Percentiles rank a stretch among this genome's conserved stretches.
Evolutionary conservation across 2,797 vertebrate genomes (phyloP).

Genomic region (Scarus forsteni): DNA sequence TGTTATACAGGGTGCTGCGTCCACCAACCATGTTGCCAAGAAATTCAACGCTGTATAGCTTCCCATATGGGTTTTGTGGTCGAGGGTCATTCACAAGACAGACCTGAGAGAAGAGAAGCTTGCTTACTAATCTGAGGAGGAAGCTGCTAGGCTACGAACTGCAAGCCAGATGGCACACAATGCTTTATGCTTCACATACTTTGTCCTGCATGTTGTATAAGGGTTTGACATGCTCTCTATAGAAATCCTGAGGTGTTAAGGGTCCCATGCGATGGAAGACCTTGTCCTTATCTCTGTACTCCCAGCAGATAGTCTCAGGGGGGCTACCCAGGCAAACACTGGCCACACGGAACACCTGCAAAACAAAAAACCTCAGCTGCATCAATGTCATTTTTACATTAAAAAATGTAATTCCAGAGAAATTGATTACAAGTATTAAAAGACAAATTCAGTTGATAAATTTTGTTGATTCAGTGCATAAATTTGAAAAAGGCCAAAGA

Average conservation of each 20-base stretch:
- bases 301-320: slow-evolving; percentile 96
- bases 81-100: slow-evolving; percentile 98
- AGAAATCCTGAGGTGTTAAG: slow-evolving; percentile 92
- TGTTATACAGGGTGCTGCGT: slow-evolving; percentile 93
- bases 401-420: no score
- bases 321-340: slow-evolving; percentile 96
- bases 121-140: no score
- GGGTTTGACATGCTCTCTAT: slow-evolving; percentile 94
- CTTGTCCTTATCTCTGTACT: slow-evolving; percentile 98
- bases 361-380: neutral
- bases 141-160: neutral
- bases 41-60: slow-evolving; percentile 95
- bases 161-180: neutral
- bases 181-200: slow-evolving; percentile 74
- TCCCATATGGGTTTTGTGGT: slow-evolving; percentile 92
- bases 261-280: slow-evolving; percentile 94
- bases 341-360: slow-evolving; percentile 94
- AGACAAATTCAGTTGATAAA: no score
- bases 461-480: no score
- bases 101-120: slow-evolving; percentile 77
- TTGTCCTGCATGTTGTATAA: slow-evolving; percentile 96
- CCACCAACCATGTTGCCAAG: slow-evolving; percentile 95
- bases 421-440: no score
- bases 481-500: no score
- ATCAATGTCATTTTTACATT: no score